These are phyloP conservation scores for Atractosteus spatula DNA, from an alignment of 2,113 vertebrate species.

Conservation along the genomic window DNA sequence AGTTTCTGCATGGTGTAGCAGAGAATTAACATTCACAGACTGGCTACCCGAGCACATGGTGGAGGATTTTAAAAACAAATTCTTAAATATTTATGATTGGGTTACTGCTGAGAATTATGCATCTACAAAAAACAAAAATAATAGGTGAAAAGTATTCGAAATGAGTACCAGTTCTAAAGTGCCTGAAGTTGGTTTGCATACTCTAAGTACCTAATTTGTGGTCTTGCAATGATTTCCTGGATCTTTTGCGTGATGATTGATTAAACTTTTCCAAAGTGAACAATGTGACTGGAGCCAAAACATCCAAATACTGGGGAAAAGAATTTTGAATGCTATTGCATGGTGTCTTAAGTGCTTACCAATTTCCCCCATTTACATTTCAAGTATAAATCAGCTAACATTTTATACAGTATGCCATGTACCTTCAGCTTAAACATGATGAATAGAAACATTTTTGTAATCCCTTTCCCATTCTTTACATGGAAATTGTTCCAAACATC, in stretches of 20 bases:
- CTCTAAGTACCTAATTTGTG: neutral
- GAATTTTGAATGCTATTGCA: neutral
- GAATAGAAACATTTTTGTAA: neutral
- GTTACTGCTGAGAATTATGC: neutral
- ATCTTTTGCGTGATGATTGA: neutral
- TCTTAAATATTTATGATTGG: slow-evolving; percentile 4
- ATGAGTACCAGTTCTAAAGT: neutral
- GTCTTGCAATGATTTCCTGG: neutral
- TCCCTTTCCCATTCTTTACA: neutral
- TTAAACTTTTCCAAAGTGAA: neutral
- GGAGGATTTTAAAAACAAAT: neutral
- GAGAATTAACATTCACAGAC: neutral
- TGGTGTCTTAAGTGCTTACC: neutral
- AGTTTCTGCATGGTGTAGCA: neutral
- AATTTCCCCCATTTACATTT: neutral
- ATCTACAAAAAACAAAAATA: neutral
- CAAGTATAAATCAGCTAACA: neutral
- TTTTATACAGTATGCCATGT: neutral
- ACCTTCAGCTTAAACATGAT: neutral
- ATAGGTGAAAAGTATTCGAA: neutral
- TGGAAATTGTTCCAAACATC: neutral
- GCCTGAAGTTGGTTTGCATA: neutral
- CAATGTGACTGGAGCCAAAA: neutral
- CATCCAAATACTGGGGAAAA: neutral
- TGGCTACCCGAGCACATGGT: neutral